A percentile compares a stretch with the other conserved stretches of the same genome.
Conservation (phyloP, 2,888 invertebrate species). For the Parelbella ahira region DNA sequence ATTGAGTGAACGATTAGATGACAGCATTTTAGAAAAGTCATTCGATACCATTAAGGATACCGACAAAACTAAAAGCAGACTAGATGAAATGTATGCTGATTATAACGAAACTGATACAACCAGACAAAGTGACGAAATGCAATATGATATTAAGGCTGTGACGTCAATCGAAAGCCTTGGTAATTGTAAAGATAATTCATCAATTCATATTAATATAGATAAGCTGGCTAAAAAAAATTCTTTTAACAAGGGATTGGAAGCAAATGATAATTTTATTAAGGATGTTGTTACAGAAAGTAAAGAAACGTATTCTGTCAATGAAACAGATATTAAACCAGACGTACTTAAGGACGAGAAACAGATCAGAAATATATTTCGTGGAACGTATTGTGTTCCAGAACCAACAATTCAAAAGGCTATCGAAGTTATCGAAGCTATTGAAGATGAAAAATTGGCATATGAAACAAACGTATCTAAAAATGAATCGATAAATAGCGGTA, state of each 20-base stretch:
- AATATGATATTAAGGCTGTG: constrained; percentile 1
- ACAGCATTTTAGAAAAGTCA: constrained; percentile 39
- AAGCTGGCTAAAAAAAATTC: not conserved
- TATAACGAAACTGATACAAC: constrained; percentile 35
- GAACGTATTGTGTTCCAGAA: constrained; percentile 39
- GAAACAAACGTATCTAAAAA: constrained; percentile 16
- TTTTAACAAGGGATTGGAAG: constrained; percentile 1
- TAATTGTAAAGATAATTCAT: not conserved
- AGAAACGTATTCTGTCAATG: constrained; percentile 14
- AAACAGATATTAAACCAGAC: not conserved
- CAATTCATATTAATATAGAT: not conserved
- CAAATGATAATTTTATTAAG: not conserved
- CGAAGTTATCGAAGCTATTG: constrained; percentile 16
- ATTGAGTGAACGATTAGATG: constrained; percentile 32
- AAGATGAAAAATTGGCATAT: constrained; percentile 15
- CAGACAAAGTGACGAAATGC: not conserved
- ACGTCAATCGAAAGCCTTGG: not conserved
- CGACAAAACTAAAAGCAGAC: constrained; percentile 25
- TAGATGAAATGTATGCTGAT: constrained; percentile 30
- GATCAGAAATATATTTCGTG: constrained; percentile 28
- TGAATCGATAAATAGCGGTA: not conserved
- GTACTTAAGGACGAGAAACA: not conserved
- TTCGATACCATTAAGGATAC: constrained; percentile 38
- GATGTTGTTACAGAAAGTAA: constrained; percentile 20
- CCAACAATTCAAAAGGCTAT: constrained; percentile 3